A percentile compares a stretch with the other conserved stretches of the same genome.
These are phyloP conservation scores for Laupala kohalensis DNA, from an alignment of 1,140 invertebrate species.

Conservation along the genomic window DNA sequence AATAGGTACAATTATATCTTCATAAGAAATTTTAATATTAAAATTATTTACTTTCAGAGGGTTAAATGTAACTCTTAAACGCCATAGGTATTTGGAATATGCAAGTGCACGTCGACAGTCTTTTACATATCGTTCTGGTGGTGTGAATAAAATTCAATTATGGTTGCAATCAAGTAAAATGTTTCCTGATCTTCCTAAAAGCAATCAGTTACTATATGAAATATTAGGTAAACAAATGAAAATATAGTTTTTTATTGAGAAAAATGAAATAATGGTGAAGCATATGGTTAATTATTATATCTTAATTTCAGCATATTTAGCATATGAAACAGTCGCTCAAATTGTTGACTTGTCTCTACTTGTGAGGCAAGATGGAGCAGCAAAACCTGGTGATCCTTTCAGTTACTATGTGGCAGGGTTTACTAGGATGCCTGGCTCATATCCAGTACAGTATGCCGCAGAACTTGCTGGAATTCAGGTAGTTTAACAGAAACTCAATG, in stretches of 20 bases:
- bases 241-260: not conserved
- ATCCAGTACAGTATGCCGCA: not conserved
- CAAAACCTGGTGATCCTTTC: conserved; percentile 21
- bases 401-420: conserved; percentile 4
- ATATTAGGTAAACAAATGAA: not conserved
- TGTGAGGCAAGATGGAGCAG: conserved; percentile 36
- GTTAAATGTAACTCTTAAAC: too few species aligned
- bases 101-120: conserved; percentile 35
- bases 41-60: too few species aligned
- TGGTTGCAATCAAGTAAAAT: not conserved
- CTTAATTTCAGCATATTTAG: conserved; percentile 35
- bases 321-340: conserved; percentile 53
- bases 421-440: not conserved
- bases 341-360: conserved; percentile 49
- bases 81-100: conserved; percentile 29
- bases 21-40: too few species aligned
- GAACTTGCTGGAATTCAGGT: not conserved
- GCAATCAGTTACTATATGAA: not conserved
- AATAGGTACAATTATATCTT: conserved; percentile 19
- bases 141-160: not conserved
- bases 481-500: not conserved
- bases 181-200: not conserved
- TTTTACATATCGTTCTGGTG: conserved; percentile 22
- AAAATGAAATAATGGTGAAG: not conserved
- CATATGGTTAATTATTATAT: not conserved